phyloP scores from a whole-genome alignment of 1,140 invertebrate species.

The Samia ricini region DNA sequence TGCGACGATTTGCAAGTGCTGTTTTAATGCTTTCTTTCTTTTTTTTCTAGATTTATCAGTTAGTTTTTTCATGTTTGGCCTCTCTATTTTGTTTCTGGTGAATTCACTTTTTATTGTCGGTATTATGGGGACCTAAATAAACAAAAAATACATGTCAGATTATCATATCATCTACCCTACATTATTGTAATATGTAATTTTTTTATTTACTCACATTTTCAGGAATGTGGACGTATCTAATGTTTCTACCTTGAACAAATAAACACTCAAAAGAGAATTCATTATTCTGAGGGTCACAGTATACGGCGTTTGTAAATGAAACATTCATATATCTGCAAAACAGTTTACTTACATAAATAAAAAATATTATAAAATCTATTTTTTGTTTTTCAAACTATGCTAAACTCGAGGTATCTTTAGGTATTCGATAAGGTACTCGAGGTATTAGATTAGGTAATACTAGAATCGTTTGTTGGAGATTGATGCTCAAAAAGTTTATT shows the following conservation, averaged over 20 bases:
- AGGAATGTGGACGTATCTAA: constrained; percentile 83
- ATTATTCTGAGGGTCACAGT: constrained; percentile 78
- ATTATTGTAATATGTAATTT: background rate
- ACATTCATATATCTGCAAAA: constrained; percentile 83
- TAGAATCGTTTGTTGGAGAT: no score
- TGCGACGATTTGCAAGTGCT: constrained; percentile 63
- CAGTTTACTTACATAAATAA: constrained; percentile 20
- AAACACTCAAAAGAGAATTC: constrained; percentile 74
- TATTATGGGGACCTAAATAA: constrained; percentile 47
- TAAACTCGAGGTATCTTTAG: no score
- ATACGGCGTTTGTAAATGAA: constrained; percentile 79
- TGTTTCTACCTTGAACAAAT: constrained; percentile 81
- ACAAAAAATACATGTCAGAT: background rate
- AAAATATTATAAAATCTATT: background rate
- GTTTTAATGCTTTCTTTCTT: constrained; percentile 54
- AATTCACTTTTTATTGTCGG: constrained; percentile 52
- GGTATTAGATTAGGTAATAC: no score
- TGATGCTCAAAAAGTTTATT: no score
- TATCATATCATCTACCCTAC: background rate
- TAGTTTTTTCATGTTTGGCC: constrained; percentile 29
- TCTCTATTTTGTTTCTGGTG: constrained; percentile 26
- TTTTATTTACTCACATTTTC: constrained; percentile 75
- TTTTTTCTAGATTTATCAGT: constrained; percentile 58
- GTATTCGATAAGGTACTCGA: no score
- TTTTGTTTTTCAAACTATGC: no score